Evolutionary conservation across 2,888 invertebrate genomes (phyloP), one percentile per base, ranked within the genome.

Genomic region (Meteorus cinctellus): DNA sequence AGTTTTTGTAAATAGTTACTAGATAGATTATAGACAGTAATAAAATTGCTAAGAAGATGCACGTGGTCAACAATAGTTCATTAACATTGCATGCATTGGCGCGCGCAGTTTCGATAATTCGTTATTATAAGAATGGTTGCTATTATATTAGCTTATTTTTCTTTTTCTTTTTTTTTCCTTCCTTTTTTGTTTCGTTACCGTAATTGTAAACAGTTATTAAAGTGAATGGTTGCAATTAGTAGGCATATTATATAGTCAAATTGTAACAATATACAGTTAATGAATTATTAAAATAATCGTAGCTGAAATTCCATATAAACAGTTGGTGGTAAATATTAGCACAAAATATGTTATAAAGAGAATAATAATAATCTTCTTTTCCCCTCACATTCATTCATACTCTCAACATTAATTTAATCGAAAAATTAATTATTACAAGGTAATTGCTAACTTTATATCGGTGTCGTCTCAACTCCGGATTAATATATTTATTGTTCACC

Each of bases 401-500:
- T 34, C 36, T 31, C 82, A 84, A 85, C 81, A 85, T 87, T 85
- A 84, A 84, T 86, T 84, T 84, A 82, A 85, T 82, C 81, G 85
- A 84, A 41, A 86, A 86, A 82, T 87, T 86, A 87, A 85, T 76
- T 82, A 83, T 83, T 83, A 83, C 87, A 88, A 87, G 80, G 82
- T 87, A 87, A 87, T 87, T 87, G 86, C 87, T 88, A 88, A 87
- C 86, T 87, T 88, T 84, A 85, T 84, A 82, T 83, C 84, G 84
- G 83, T 78, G 83, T 83, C 82, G 78, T 71, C 73, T 41, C 68
- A 65, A 77, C 72, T 75, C 77, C 70, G 74, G 59, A 71, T 75
- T 75, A 66, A 75, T 78, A 78, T 69, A 62, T 48, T 65, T 75
- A 65, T 76, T 67, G 59, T 66, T 34, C 41, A 27, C 36, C 63